A percentile compares a stretch with the other conserved stretches of the same genome.
These are phyloP conservation scores for Hyles lineata DNA, from an alignment of 2,888 invertebrate species.

Conservation along the genomic window DNA sequence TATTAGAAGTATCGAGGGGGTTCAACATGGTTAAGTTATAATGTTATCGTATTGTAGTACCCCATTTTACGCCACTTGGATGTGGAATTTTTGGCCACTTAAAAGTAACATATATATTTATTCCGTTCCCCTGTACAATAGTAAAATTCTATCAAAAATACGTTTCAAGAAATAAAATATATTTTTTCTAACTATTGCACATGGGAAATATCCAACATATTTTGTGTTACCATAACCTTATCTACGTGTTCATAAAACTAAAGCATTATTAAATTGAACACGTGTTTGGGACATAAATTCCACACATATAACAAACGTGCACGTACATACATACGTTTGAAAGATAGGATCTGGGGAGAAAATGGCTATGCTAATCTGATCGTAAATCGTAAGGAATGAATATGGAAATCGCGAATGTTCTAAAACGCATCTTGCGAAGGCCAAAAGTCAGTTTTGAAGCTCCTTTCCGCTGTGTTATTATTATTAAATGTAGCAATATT, in stretches of 20 bases:
- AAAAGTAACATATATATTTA: too few species aligned
- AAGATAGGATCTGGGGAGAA: not conserved
- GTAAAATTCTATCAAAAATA: too few species aligned
- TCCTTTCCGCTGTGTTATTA: not conserved
- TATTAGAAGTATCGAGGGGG: too few species aligned
- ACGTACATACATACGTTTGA: not conserved
- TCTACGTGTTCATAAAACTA: not conserved
- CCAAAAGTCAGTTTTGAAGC: not conserved
- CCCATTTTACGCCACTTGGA: too few species aligned
- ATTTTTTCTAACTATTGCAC: too few species aligned
- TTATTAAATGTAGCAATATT: not conserved
- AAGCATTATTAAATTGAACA: not conserved
- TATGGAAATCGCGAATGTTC: not conserved
- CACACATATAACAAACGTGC: not conserved
- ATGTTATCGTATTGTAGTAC: too few species aligned
- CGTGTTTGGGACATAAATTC: not conserved
- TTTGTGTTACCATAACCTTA: too few species aligned
- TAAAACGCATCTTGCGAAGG: not conserved
- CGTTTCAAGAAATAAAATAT: too few species aligned
- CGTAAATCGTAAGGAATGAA: conserved; percentile 8
- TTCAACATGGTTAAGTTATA: too few species aligned
- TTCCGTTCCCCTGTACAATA: too few species aligned
- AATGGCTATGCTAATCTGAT: conserved; percentile 20
- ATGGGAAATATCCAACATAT: too few species aligned
- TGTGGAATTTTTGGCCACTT: too few species aligned